Base-by-base conservation (phyloP, 2,888 invertebrate genomes). In the Protonemura montana region DNA sequence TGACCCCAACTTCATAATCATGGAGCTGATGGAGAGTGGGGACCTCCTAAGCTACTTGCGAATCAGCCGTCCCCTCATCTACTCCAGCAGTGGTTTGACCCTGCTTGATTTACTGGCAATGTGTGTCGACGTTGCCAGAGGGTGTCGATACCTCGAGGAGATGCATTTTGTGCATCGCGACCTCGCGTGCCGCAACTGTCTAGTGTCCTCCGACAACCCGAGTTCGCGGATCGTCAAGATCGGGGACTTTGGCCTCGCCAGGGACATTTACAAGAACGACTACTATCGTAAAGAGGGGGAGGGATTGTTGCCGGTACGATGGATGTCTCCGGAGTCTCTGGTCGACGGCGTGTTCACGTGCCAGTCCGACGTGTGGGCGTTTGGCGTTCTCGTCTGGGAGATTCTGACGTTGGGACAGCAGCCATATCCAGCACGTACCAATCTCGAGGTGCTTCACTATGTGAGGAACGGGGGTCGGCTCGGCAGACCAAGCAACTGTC, bases 241-340 rank as follows among this genome's bases (percentile, higher is more conserved):
- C 86, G 99, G 98, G 0, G 99, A 99, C 92, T 99, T 99, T 91
- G 99, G 99, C 0, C 93, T 99, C 10, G 98, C 99, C 0, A 93
- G 99, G 88, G 99, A 99, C 91, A 97, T 99, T 88, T 99, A 99
- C 91, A 97, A 98, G 91, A 98, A 97, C 90, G 99, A 99, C 91
- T 99, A 99, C 90, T 99, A 99, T 90, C 94, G 98, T 88, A 98
- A 99, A 89, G 93, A 93, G 88, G 93, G 93, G 0, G 94, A 94
- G 92, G 96, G 98, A 0, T 92, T 98, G 82, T 91, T 99, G 85
- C 99, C 99, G 0, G 98, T 99, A 0, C 93, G 98, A 90, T 99
- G 99, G 99, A 99, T 99, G 98, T 96, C 98, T 0, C 99, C 99
- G 0, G 99, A 99, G 92, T 98, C 98, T 29, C 92, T 99, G 16